Conservation (phyloP, 2,113 vertebrate species). For the Lamprotornis superbus region DNA sequence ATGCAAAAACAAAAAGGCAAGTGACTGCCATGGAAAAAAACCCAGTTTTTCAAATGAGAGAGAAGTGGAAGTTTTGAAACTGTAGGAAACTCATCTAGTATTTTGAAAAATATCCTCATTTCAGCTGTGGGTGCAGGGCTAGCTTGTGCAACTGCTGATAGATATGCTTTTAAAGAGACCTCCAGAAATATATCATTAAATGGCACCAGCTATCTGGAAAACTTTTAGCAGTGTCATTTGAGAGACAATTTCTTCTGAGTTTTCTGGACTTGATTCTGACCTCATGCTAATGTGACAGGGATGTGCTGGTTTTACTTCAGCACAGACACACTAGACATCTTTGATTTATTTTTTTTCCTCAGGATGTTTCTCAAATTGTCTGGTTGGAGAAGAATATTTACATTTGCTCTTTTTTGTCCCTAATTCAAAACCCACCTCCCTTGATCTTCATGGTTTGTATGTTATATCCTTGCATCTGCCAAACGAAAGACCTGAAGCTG, state of each 20-base stretch:
- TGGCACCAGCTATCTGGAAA: not conserved
- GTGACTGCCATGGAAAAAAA: not conserved
- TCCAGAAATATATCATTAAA: conserved; percentile 16
- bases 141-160: not conserved
- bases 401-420: not conserved
- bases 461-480: not conserved
- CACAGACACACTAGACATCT: not conserved
- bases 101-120: conserved; percentile 56
- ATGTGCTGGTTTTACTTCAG: not conserved
- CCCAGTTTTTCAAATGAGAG: conserved; percentile 17
- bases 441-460: not conserved
- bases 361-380: not conserved
- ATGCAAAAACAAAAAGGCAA: conserved; percentile 23
- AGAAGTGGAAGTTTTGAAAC: conserved; percentile 66
- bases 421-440: not conserved
- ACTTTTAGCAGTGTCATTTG: not conserved
- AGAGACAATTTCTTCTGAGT: not conserved
- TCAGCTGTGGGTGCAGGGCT: conserved; percentile 50
- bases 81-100: conserved; percentile 56
- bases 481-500: not conserved
- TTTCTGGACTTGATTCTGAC: not conserved
- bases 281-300: not conserved
- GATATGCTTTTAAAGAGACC: not conserved
- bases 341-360: not conserved
- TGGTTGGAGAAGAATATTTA: not conserved